phyloP scores from a whole-genome alignment of 2,797 vertebrate genomes.

The Acanthiza pusilla region DNA sequence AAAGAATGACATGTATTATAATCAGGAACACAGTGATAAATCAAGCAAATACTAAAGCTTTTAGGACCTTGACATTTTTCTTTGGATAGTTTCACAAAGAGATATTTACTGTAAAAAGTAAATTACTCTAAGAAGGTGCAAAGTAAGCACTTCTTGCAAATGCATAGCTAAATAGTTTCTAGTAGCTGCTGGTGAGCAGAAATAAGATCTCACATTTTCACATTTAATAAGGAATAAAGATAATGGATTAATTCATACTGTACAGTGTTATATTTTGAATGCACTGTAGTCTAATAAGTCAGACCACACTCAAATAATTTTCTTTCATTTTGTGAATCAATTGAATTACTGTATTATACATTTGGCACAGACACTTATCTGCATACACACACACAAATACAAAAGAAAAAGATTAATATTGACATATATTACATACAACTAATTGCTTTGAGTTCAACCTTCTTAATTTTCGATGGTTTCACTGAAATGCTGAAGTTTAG shows the following conservation, averaged over 20 bases:
- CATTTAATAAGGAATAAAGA: neutral
- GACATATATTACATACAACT: neutral
- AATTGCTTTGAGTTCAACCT: neutral
- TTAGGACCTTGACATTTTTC: constrained; percentile 1
- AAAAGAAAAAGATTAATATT: neutral
- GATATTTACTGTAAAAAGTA: constrained; percentile 13
- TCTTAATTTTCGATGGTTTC: neutral
- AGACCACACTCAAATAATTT: neutral
- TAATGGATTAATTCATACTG: neutral
- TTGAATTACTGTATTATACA: neutral
- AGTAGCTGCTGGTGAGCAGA: neutral
- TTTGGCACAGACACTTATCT: neutral
- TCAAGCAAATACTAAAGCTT: neutral
- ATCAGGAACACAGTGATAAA: constrained; percentile 9
- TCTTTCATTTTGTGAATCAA: neutral
- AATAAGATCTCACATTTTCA: neutral
- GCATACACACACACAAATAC: neutral
- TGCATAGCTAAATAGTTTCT: neutral
- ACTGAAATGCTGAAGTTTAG: neutral
- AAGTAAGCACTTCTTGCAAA: neutral
- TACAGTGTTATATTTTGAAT: neutral
- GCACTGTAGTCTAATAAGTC: neutral
- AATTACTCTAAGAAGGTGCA: neutral
- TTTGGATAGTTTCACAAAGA: neutral
- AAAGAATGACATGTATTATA: neutral